Evolutionary conservation across 2,113 vertebrate species (phyloP).

Genomic region (Morone saxatilis): DNA sequence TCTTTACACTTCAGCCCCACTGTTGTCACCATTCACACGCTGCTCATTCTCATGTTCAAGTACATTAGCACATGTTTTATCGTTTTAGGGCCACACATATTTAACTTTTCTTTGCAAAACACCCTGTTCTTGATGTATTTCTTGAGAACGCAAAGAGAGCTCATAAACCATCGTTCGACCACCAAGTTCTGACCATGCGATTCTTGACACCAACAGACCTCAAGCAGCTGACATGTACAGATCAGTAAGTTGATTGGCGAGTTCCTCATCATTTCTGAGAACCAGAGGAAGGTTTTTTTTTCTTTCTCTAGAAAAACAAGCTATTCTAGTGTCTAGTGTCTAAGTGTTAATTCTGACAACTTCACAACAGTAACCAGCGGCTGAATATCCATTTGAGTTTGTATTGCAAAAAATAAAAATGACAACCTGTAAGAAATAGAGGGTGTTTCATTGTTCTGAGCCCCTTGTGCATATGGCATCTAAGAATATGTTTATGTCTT

Average conservation of each 20-base stretch:
- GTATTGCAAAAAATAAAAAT: not conserved
- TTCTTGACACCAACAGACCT: not conserved
- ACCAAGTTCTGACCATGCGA: not conserved
- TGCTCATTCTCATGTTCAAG: not conserved
- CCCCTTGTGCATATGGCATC: not conserved
- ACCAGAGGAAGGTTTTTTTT: not conserved
- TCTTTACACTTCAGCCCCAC: too few relatives aligned
- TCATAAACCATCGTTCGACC: accelerated
- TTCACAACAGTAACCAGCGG: not conserved
- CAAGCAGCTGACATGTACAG: not conserved
- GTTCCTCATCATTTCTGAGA: conserved; percentile 62
- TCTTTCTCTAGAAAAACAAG: conserved; percentile 22
- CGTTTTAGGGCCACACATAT: not conserved
- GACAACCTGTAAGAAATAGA: not conserved
- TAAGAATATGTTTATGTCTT: not conserved
- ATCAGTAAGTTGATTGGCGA: conserved; percentile 15
- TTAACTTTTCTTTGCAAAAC: not conserved
- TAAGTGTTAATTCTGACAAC: not conserved
- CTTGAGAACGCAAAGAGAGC: not conserved
- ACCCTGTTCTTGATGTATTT: not conserved
- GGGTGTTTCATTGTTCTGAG: not conserved
- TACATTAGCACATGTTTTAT: too few relatives aligned
- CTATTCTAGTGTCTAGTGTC: too few relatives aligned
- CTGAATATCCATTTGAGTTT: not conserved
- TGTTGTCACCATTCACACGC: not conserved